Percentiles rank a stretch among this genome's conserved stretches.
Evolutionary conservation across 2,797 vertebrate species (phyloP).

Genomic region (Alcedo quadribrachys): DNA sequence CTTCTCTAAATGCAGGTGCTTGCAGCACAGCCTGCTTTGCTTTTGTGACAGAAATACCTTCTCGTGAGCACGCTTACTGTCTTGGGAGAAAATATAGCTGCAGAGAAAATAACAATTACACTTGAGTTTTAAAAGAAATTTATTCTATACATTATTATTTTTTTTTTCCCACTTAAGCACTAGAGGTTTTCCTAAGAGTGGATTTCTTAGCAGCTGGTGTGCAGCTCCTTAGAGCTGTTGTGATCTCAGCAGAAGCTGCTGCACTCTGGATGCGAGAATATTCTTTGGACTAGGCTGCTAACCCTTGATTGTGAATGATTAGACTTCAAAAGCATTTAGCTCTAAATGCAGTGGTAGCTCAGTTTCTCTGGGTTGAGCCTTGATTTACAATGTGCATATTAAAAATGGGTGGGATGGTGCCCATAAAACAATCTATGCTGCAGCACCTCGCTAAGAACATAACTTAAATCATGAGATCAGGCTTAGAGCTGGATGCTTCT

Average conservation of each 20-base stretch:
- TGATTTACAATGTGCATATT: not conserved
- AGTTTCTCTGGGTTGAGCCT: not conserved
- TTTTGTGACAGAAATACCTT: not conserved
- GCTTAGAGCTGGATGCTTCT: not conserved
- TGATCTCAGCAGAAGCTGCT: rapidly evolving
- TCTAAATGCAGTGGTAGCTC: not conserved
- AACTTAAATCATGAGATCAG: not conserved
- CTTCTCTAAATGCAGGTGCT: not conserved
- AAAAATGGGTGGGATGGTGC: not conserved
- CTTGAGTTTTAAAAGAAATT: not conserved
- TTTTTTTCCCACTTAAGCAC: not conserved
- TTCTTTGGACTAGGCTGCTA: not conserved
- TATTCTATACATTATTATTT: rapidly evolving
- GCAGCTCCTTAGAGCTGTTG: rapidly evolving
- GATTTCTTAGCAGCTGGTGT: not conserved
- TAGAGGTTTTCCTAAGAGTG: not conserved
- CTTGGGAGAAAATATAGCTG: not conserved
- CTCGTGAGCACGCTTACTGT: not conserved
- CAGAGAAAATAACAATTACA: not conserved
- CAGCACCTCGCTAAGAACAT: not conserved
- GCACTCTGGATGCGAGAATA: rapidly evolving
- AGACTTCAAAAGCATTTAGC: not conserved
- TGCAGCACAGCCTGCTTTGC: not conserved
- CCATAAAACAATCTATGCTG: not conserved
- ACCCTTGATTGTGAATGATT: not conserved